Evolutionary conservation across 2,113 vertebrate species (phyloP).

Genomic region (Callaeas wilsoni): DNA sequence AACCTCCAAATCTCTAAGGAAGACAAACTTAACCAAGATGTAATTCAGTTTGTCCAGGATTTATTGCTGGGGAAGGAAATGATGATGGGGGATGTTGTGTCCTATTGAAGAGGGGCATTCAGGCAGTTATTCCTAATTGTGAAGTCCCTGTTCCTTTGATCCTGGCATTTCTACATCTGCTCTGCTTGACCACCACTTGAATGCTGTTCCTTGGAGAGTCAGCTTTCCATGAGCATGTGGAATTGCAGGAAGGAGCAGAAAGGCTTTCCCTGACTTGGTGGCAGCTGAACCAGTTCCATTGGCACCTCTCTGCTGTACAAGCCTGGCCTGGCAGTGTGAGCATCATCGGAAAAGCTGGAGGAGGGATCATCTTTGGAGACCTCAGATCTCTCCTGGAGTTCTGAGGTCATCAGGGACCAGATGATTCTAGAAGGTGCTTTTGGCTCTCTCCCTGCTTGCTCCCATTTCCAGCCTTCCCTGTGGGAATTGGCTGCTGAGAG

Average conservation of each 20-base stretch:
- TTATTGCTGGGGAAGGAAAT: not conserved
- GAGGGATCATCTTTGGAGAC: not conserved
- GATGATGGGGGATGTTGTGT: rapidly evolving
- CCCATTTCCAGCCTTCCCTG: not conserved
- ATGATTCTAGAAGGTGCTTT: not conserved
- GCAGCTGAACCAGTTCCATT: not conserved
- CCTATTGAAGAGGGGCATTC: not conserved
- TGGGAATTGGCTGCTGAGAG: not conserved
- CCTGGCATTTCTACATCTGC: not conserved
- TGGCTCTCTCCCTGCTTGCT: not conserved
- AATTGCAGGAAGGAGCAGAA: not conserved
- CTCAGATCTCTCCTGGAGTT: not conserved
- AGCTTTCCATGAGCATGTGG: not conserved
- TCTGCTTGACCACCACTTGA: not conserved
- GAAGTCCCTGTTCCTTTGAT: not conserved
- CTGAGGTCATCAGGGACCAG: not conserved
- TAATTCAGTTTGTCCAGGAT: not conserved
- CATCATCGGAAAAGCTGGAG: not conserved
- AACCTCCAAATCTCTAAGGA: not conserved
- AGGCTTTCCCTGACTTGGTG: not conserved
- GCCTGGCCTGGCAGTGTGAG: not conserved
- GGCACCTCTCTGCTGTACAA: not conserved
- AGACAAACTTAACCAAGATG: not conserved
- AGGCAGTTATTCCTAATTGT: not conserved
- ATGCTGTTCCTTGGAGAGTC: not conserved